Conservation (phyloP, 1,140 invertebrate genomes). For the Penaeus japonicus region DNA sequence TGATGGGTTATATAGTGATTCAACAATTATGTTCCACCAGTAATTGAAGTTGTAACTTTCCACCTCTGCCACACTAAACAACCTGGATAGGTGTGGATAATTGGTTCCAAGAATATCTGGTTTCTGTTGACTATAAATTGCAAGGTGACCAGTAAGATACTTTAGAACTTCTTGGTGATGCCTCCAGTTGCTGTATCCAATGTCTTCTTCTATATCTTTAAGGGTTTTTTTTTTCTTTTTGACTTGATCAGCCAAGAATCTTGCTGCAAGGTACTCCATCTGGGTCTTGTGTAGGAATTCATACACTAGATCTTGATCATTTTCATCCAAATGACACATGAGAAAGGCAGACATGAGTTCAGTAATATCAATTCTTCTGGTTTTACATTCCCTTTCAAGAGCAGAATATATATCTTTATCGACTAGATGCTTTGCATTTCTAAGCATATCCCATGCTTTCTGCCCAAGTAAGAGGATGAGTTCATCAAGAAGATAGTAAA, state of each 20-base stretch:
- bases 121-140: not conserved
- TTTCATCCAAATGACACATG: not conserved
- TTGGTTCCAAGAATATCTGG: not conserved
- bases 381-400: slow-evolving; percentile 8
- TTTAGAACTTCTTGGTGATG: slow-evolving; percentile 7
- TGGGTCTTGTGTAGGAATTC: slow-evolving; percentile 37
- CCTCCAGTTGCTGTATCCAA: not conserved
- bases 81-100: not conserved
- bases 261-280: slow-evolving; percentile 37
- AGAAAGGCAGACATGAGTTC: slow-evolving; percentile 40
- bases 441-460: not conserved
- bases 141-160: slow-evolving; percentile 4
- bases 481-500: not conserved
- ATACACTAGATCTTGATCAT: not conserved
- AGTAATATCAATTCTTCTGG: not conserved
- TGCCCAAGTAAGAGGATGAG: slow-evolving; percentile 9
- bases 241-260: not conserved
- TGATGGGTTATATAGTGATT: not conserved
- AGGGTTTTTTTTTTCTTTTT: not conserved
- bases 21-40: slow-evolving; percentile 19
- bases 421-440: not conserved
- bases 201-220: not conserved
- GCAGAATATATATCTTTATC: not conserved
- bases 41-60: not conserved
- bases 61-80: not conserved